A percentile compares a stretch with the other conserved stretches of the same genome.
phyloP scores from a whole-genome alignment of 2,888 invertebrate species.

The Eupithecia centaureata region DNA sequence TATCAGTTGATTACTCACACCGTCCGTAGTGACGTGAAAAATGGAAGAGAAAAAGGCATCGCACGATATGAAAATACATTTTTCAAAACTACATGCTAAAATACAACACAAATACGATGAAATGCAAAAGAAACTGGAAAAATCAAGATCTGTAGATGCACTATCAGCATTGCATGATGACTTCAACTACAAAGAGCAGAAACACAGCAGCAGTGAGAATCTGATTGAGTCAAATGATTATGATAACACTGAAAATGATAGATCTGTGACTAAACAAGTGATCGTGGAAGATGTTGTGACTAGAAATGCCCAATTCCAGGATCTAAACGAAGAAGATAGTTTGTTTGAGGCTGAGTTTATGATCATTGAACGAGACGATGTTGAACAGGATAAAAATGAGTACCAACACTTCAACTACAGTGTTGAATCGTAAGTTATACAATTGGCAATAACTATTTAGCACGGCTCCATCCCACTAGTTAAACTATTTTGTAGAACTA shows the following conservation, averaged over 20 bases:
- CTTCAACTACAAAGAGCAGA: slow-evolving; percentile 50
- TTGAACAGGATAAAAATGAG: slow-evolving; percentile 45
- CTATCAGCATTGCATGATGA: slow-evolving; percentile 57
- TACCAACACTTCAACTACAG: slow-evolving; percentile 44
- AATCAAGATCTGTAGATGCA: slow-evolving; percentile 71
- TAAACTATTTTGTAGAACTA: too few relatives aligned
- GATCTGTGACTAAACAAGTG: slow-evolving; percentile 43
- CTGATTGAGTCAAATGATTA: slow-evolving; percentile 48
- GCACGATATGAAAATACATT: slow-evolving; percentile 45
- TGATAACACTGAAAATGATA: slow-evolving; percentile 35
- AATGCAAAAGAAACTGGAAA: slow-evolving; percentile 72
- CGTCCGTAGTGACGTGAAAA: slow-evolving; percentile 29
- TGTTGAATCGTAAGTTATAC: slow-evolving; percentile 71
- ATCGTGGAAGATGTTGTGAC: slow-evolving; percentile 54
- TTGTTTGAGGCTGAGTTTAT: slow-evolving; percentile 50
- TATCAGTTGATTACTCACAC: slow-evolving; percentile 46
- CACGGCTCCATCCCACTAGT: neutral
- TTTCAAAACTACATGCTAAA: slow-evolving; percentile 66
- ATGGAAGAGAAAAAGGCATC: slow-evolving; percentile 8
- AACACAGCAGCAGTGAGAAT: slow-evolving; percentile 52
- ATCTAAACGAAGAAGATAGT: slow-evolving; percentile 54
- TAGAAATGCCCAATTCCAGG: slow-evolving; percentile 51
- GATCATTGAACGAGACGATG: slow-evolving; percentile 49
- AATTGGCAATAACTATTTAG: neutral
- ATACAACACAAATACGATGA: slow-evolving; percentile 72